These are phyloP conservation scores for Sinodicranocentrus sp. DNA, from an alignment of 2,888 invertebrate species.

Conservation along the genomic window DNA sequence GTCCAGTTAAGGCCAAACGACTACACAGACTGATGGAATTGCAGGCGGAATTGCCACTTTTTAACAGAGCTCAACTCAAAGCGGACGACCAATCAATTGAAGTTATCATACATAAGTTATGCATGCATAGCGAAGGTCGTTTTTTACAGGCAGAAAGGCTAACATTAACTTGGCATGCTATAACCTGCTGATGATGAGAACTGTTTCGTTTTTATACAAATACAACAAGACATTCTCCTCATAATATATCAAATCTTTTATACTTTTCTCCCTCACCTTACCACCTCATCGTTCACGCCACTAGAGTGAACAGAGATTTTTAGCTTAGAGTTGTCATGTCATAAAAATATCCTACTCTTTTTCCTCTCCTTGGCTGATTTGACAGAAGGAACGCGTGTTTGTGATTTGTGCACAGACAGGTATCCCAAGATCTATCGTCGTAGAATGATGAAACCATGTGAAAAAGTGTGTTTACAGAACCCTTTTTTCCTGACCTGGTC, in stretches of 20 bases:
- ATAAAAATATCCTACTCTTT: constrained; percentile 11
- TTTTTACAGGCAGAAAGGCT: constrained; percentile 30
- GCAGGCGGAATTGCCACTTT: constrained; percentile 67
- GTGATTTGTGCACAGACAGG: too few relatives aligned
- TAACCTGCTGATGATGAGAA: constrained; percentile 17
- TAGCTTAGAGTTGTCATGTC: not conserved
- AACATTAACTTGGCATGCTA: constrained; percentile 34
- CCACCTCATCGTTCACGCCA: not conserved
- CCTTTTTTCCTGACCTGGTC: too few relatives aligned
- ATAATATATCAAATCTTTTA: not conserved
- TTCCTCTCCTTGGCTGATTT: constrained; percentile 12
- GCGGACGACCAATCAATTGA: constrained; percentile 60
- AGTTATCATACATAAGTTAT: constrained; percentile 67
- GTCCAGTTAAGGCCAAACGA: constrained; percentile 73
- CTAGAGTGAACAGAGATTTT: constrained; percentile 2
- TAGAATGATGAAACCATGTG: too few relatives aligned
- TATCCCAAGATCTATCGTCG: too few relatives aligned
- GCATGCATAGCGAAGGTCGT: constrained; percentile 71
- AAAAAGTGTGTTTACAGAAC: too few relatives aligned
- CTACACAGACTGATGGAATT: constrained; percentile 66
- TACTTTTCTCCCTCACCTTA: constrained; percentile 37
- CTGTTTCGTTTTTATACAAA: not conserved
- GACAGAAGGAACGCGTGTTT: not conserved
- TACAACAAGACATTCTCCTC: not conserved
- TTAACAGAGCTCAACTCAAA: constrained; percentile 53